Percentiles rank a stretch among this genome's conserved stretches.
Conservation (phyloP, 2,113 vertebrate species). For the Naja naja region DNA sequence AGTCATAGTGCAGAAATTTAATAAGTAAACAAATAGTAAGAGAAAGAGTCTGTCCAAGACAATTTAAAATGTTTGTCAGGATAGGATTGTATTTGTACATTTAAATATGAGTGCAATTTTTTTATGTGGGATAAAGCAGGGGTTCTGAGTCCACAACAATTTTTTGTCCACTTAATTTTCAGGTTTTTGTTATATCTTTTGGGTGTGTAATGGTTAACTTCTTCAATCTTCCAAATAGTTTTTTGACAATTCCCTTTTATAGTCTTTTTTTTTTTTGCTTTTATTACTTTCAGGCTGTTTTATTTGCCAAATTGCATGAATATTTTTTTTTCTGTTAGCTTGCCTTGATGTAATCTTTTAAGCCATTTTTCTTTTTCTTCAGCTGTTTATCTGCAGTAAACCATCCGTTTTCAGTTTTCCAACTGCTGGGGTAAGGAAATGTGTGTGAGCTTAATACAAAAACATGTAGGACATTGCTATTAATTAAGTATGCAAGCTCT, state of each 20-base stretch:
- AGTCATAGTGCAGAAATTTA: neutral
- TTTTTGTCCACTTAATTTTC: neutral
- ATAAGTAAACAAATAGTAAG: neutral
- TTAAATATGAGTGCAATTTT: neutral
- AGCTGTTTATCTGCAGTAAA: neutral
- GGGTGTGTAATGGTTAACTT: neutral
- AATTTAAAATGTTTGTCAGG: neutral
- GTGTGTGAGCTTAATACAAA: neutral
- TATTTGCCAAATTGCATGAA: neutral
- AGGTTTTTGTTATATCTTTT: neutral
- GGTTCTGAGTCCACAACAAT: rapidly evolving
- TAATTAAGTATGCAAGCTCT: neutral
- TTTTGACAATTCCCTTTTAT: neutral
- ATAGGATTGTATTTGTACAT: neutral
- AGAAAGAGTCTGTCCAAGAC: neutral
- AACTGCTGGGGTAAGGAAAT: neutral
- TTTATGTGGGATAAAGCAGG: neutral
- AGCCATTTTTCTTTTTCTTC: neutral
- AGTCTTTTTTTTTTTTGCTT: neutral
- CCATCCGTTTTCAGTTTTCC: neutral
- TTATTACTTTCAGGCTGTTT: neutral
- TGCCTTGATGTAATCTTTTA: neutral
- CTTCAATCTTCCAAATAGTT: neutral
- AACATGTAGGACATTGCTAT: neutral
- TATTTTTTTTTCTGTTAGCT: neutral